These are phyloP conservation scores for Menidia menidia DNA, from an alignment of 2,797 vertebrate species.

Conservation along the genomic window DNA sequence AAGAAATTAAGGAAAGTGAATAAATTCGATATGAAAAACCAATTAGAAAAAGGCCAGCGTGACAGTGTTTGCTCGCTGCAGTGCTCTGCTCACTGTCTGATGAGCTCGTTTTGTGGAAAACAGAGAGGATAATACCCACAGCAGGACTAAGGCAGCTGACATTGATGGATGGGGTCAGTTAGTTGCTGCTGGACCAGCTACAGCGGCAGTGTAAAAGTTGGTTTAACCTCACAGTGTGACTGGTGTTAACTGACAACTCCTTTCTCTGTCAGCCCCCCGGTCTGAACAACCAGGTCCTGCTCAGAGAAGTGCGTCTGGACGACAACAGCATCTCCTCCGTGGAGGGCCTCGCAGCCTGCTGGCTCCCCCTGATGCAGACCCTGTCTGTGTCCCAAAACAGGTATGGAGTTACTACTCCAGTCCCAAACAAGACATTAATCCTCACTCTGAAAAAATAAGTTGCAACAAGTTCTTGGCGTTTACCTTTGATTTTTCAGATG, in stretches of 20 bases:
- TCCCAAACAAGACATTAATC: not conserved
- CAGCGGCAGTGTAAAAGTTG: constrained; percentile 44
- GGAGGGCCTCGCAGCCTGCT: constrained; percentile 80
- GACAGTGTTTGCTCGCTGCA: not conserved
- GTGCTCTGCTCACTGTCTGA: too few species aligned
- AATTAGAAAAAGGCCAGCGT: not conserved
- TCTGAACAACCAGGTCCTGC: constrained; percentile 91
- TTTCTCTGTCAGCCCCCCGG: constrained; percentile 82
- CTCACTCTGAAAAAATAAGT: not conserved
- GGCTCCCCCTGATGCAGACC: constrained; percentile 90
- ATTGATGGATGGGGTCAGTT: constrained; percentile 54
- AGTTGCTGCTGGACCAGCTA: constrained; percentile 11
- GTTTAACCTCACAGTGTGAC: constrained; percentile 51
- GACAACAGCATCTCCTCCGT: constrained; percentile 91
- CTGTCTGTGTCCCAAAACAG: constrained; percentile 89
- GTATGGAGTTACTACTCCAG: constrained; percentile 59
- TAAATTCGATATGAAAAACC: not conserved
- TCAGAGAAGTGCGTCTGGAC: constrained; percentile 89
- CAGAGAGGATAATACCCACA: constrained; percentile 40
- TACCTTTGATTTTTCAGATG: too few species aligned
- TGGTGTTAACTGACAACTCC: constrained; percentile 32
- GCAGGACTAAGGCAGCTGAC: constrained; percentile 56
- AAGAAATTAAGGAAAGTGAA: too few species aligned
- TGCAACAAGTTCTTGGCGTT: not conserved
- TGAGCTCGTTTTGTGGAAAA: not conserved